These are phyloP conservation scores for Psilanteris sp. DNA, from an alignment of 1,140 invertebrate genomes.

Conservation along the genomic window DNA sequence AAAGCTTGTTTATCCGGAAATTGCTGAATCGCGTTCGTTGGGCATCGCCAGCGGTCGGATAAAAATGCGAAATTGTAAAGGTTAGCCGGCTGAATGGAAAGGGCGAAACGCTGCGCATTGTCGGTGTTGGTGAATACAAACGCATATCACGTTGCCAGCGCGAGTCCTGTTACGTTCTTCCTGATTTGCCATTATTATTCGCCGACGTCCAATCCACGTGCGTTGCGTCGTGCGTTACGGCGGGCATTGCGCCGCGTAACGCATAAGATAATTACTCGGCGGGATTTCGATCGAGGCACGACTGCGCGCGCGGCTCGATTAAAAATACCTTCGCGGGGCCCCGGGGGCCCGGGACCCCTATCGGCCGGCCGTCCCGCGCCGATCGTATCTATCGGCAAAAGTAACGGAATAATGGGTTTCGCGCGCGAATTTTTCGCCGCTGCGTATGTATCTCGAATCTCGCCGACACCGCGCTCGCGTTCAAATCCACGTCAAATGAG, in stretches of 20 bases:
- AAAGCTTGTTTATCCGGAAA: slow-evolving; percentile 1
- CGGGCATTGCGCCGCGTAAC: slow-evolving; percentile 63
- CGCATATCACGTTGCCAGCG: slow-evolving; percentile 56
- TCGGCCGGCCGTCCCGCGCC: slow-evolving; percentile 62
- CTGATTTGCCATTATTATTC: slow-evolving; percentile 61
- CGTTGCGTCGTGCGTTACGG: neutral
- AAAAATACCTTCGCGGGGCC: slow-evolving; percentile 70
- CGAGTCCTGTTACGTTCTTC: slow-evolving; percentile 58
- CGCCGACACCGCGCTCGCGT: slow-evolving; percentile 6
- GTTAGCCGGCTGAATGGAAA: slow-evolving; percentile 44
- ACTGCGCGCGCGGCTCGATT: slow-evolving; percentile 68
- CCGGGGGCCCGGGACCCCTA: slow-evolving; percentile 48
- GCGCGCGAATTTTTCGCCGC: slow-evolving; percentile 46
- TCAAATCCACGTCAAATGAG: slow-evolving; percentile 5
- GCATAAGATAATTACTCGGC: slow-evolving; percentile 73
- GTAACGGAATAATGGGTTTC: slow-evolving; percentile 73
- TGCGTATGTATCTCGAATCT: slow-evolving; percentile 65
- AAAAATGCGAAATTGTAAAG: slow-evolving; percentile 48
- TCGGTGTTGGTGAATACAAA: slow-evolving; percentile 52
- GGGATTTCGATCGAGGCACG: slow-evolving; percentile 72
- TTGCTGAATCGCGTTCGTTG: slow-evolving; percentile 10
- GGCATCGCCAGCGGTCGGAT: neutral
- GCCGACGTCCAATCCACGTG: slow-evolving; percentile 46
- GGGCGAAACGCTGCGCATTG: slow-evolving; percentile 35
- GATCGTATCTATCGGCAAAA: slow-evolving; percentile 69